phyloP scores from a whole-genome alignment of 2,113 vertebrate species.

The Hyaena hyaena region DNA sequence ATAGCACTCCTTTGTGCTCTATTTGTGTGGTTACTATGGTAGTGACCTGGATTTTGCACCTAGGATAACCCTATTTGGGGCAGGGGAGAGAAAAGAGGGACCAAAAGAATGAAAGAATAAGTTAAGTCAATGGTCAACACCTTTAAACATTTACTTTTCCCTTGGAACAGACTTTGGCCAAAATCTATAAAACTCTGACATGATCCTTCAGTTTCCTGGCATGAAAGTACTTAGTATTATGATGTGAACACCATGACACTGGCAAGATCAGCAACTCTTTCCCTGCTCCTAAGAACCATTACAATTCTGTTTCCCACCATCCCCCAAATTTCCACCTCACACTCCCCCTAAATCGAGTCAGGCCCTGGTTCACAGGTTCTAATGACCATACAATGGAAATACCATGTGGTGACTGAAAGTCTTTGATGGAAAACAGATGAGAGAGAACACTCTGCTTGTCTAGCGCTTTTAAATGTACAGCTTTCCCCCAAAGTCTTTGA shows the following conservation, averaged over 20 bases:
- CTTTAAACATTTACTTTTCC: conserved; percentile 49
- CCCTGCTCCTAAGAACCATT: neutral
- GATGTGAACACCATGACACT: neutral
- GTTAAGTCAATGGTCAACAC: neutral
- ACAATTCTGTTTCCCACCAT: neutral
- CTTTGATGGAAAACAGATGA: neutral
- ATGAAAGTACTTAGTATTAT: neutral
- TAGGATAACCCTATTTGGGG: neutral
- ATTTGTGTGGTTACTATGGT: neutral
- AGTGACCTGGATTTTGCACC: neutral
- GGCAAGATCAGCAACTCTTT: neutral
- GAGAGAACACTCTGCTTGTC: neutral
- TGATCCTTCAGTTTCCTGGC: conserved; percentile 12
- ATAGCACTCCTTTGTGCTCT: neutral
- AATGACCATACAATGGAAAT: neutral
- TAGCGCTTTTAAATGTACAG: neutral
- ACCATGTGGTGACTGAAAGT: neutral
- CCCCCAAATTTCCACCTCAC: neutral
- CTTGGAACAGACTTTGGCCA: neutral
- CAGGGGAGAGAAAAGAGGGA: neutral
- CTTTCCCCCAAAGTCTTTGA: neutral
- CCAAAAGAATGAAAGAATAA: neutral
- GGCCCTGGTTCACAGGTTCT: neutral
- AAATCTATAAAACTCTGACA: conserved; percentile 51
- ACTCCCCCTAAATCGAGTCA: neutral